phyloP scores from a whole-genome alignment of 92 coral and sea anemone genomes.

The Zoanthus gigantus region DNA sequence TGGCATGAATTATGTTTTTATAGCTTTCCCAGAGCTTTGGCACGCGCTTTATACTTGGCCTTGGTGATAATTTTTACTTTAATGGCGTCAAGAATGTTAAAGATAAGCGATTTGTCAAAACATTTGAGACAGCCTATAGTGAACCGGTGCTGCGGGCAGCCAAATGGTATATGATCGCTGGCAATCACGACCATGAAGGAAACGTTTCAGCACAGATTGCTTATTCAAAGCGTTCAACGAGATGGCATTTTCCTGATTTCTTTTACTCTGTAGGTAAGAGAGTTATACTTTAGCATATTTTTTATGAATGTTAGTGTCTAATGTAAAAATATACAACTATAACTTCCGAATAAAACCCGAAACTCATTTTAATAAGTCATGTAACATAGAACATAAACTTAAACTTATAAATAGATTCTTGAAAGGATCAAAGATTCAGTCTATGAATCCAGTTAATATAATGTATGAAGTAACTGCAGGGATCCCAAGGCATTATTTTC shows the following conservation, averaged over 20 bases:
- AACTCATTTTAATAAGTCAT: too few relatives aligned
- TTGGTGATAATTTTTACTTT: conserved; percentile 94
- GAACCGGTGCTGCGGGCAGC: conserved; percentile 73
- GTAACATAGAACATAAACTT: too few relatives aligned
- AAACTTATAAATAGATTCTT: too few relatives aligned
- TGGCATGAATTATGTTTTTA: conserved; percentile 1
- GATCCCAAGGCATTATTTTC: too few relatives aligned
- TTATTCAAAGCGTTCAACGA: conserved; percentile 74
- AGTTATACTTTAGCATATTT: not conserved
- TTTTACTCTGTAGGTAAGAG: conserved; percentile 81
- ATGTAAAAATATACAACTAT: too few relatives aligned
- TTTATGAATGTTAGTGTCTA: too few relatives aligned
- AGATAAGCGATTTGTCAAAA: conserved; percentile 74
- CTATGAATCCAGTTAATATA: too few relatives aligned
- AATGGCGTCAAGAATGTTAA: conserved; percentile 79
- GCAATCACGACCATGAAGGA: conserved; percentile 90
- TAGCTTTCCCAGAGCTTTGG: conserved; percentile 63
- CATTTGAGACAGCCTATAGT: conserved; percentile 83
- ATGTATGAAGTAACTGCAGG: too few relatives aligned
- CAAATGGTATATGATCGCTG: conserved; percentile 97
- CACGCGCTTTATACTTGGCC: conserved; percentile 73
- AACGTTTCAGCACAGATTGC: conserved; percentile 94
- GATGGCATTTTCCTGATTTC: conserved; percentile 90
- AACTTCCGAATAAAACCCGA: too few relatives aligned
- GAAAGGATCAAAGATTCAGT: too few relatives aligned